These are phyloP conservation scores for Hypercompe scribonia DNA, from an alignment of 2,888 invertebrate species.

Conservation along the genomic window DNA sequence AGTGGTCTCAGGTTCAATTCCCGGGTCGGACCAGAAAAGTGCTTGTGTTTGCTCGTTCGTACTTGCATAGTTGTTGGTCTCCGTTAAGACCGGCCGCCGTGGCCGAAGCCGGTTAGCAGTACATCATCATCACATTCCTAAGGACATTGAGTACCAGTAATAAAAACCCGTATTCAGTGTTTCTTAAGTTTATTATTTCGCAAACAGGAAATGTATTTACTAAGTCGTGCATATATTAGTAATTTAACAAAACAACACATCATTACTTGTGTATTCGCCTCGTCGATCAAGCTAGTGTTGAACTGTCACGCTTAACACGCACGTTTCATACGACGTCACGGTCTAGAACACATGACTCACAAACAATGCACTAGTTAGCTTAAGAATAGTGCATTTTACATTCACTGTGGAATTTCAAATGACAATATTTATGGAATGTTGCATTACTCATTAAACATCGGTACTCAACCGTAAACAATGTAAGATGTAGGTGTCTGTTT, in stretches of 20 bases:
- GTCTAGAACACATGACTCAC: conserved; percentile 62
- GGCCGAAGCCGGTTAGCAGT: no score
- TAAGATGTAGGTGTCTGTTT: neutral
- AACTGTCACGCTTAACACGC: conserved; percentile 70
- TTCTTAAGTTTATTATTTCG: conserved; percentile 18
- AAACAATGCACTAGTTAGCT: conserved; percentile 14
- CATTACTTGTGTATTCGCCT: conserved; percentile 56
- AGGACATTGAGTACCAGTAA: neutral
- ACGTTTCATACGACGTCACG: conserved; percentile 65
- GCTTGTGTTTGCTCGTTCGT: no score
- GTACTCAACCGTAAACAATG: neutral
- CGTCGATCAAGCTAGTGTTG: conserved; percentile 73
- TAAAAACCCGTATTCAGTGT: neutral
- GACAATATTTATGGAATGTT: conserved; percentile 9
- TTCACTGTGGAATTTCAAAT: conserved; percentile 36
- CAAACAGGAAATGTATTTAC: conserved; percentile 49
- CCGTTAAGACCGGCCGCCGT: no score
- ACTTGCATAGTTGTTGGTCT: no score
- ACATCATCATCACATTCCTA: no score
- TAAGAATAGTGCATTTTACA: conserved; percentile 26
- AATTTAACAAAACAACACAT: conserved; percentile 58
- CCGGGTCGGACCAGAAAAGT: no score
- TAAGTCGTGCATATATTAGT: conserved; percentile 48
- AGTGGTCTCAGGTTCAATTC: no score
- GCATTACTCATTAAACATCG: neutral